Conservation (phyloP, 2,888 invertebrate species). For the Dicyrtoma fusca region DNA sequence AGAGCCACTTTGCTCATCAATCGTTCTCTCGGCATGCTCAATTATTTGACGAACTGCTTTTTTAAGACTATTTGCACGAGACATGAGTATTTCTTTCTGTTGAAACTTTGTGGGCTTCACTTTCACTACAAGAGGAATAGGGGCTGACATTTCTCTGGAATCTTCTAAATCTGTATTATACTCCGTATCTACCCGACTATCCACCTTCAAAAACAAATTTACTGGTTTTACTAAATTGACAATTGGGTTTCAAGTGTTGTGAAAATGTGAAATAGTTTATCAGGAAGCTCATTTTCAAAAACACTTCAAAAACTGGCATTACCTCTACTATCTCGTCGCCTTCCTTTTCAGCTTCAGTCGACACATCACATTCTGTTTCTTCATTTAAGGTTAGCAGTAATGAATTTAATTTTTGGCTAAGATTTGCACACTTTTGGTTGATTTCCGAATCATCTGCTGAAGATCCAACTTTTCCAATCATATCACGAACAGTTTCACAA, state of each 20-base stretch:
- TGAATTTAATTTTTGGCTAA: conserved; percentile 76
- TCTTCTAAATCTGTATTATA: not conserved
- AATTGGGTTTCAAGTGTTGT: too few relatives aligned
- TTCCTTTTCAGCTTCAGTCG: conserved; percentile 31
- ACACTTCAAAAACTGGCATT: not conserved
- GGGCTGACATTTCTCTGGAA: not conserved
- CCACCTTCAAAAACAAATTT: too few relatives aligned
- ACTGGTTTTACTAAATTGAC: too few relatives aligned
- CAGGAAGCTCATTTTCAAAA: not conserved
- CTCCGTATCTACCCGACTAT: too few relatives aligned
- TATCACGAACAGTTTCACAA: conserved; percentile 78
- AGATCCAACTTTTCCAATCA: conserved; percentile 65
- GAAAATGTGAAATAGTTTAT: not conserved
- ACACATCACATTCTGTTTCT: conserved; percentile 63
- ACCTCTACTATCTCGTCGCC: conserved; percentile 19
- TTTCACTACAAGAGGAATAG: conserved; percentile 19
- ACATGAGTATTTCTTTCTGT: conserved; percentile 64
- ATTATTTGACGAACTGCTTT: conserved; percentile 78
- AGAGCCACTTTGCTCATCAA: conserved; percentile 65
- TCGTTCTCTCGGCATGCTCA: conserved; percentile 75
- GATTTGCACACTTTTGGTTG: conserved; percentile 70
- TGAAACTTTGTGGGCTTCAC: conserved; percentile 57
- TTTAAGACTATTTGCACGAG: conserved; percentile 79
- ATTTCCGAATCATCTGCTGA: conserved; percentile 59
- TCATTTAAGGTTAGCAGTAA: conserved; percentile 73